Conservation (phyloP, 2,113 vertebrate species). For the Xiphophorus hellerii region DNA sequence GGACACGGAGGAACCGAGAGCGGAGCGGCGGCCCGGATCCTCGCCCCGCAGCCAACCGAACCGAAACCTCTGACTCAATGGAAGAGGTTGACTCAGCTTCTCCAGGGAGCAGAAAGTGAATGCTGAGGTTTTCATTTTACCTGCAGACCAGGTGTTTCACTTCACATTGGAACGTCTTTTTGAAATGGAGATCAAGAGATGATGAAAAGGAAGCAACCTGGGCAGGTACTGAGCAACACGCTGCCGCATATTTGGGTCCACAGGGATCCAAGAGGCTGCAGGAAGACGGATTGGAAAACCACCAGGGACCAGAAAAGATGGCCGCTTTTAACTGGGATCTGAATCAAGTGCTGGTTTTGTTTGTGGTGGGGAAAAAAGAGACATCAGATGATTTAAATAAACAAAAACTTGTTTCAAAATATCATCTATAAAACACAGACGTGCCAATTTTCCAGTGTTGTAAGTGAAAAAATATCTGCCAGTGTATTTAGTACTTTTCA, state of each 20-base stretch:
- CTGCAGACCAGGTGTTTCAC: constrained; percentile 3
- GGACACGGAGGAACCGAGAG: constrained; percentile 44
- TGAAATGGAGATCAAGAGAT: neutral
- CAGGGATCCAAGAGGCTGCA: constrained; percentile 48
- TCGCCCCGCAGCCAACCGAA: constrained; percentile 24
- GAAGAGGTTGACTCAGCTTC: constrained; percentile 37
- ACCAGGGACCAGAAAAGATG: constrained; percentile 26
- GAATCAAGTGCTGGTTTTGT: constrained; percentile 19
- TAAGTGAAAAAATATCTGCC: no score
- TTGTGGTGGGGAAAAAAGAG: constrained; percentile 26
- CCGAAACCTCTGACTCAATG: constrained; percentile 31
- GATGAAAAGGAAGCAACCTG: constrained; percentile 23
- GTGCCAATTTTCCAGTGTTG: no score
- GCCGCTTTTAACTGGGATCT: constrained; percentile 40
- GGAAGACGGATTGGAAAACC: constrained; percentile 41
- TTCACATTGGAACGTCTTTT: neutral
- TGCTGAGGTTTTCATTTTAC: constrained; percentile 15
- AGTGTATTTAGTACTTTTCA: no score
- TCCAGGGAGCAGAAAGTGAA: constrained; percentile 23
- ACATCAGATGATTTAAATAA: constrained; percentile 8
- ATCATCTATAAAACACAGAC: neutral
- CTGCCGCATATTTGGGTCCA: constrained; percentile 60
- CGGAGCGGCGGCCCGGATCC: constrained; percentile 44
- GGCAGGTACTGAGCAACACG: constrained; percentile 49
- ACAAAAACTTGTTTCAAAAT: neutral